Evolutionary conservation across 2,113 vertebrate genomes (phyloP), one percentile per base, ranked within the genome.

Genomic region (Podarcis cretensis): DNA sequence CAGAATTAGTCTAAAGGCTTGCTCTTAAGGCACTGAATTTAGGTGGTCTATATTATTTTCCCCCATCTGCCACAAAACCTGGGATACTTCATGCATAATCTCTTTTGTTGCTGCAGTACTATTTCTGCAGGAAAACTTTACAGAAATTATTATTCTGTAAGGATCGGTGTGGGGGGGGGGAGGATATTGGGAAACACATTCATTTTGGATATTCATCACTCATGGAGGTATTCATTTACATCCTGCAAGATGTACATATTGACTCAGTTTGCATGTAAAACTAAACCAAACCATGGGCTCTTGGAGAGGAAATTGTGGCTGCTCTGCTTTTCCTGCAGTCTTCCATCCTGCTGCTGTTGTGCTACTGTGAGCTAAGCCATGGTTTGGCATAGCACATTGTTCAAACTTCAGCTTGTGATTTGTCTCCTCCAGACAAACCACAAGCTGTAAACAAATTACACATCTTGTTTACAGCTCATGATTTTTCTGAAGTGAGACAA

Each of bases 121-220:
- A 57, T 0, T 0, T 40, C 18, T 3, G 71, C 40, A 48, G 54
- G 37, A 14, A 27, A 1, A 83, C 13, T 8, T 73, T 16, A 69
- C 21, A 73, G 6, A 88, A 63, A 83, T 76, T 5, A 5, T 87
- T 89, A 13, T 69, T 69, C 91, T 81, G 79, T 78, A 76, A 82
- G 87, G 83, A 48, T 81, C 35, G 48, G 48, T 54, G 43, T 37
- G 48, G 48, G 10, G 9, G 48, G 7, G 9, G 48, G 9, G 48
- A 54, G 48, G 48, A 12, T 54, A 54, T 4, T 65, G 32, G n/a
- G 32, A 25, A 8, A 12, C 69, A 0, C 18, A 48, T 27, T 83
- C n/a, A 69, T 5, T 48, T 88, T 88, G 40, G 23, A 77, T 57
- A 59, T 18, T 68, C 63, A 69, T 18, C 32, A 1, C 6, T 27